Evolutionary conservation across 2,113 vertebrate genomes (phyloP).

Genomic region (Myotis brandtii): DNA sequence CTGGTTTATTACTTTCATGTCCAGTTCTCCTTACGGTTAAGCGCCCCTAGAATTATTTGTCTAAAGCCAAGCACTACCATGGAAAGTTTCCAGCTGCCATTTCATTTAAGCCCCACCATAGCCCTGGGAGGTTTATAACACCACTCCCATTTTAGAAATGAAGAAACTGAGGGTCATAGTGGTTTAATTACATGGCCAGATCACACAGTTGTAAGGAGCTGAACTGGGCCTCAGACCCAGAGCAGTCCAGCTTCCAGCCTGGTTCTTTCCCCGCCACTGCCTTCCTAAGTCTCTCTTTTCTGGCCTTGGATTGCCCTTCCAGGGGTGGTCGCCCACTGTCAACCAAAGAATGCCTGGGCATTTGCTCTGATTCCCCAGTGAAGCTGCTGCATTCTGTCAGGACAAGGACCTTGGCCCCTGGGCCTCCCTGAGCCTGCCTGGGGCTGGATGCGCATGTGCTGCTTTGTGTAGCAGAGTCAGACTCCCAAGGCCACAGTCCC

Average conservation of each 20-base stretch:
- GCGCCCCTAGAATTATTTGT: background rate
- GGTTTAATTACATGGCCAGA: background rate
- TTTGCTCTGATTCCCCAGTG: background rate
- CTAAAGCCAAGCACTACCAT: background rate
- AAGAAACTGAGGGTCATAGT: background rate
- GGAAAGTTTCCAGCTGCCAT: background rate
- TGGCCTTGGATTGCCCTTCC: background rate
- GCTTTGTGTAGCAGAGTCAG: background rate
- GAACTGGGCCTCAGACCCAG: background rate
- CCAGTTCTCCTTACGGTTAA: too few relatives aligned
- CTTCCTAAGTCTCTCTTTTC: background rate
- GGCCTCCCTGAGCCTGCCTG: rapidly evolving
- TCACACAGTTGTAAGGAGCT: background rate
- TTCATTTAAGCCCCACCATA: background rate
- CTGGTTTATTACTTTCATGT: background rate
- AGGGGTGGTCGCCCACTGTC: background rate
- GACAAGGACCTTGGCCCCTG: too few relatives aligned
- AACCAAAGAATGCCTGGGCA: background rate
- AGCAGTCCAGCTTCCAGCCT: background rate
- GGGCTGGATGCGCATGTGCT: background rate
- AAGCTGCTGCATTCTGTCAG: background rate
- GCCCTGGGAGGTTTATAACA: too few relatives aligned
- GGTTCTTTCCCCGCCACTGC: background rate
- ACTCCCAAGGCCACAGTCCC: background rate
- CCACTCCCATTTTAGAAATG: background rate